A percentile compares a stretch with the other conserved stretches of the same genome.
These are phyloP conservation scores for Channa striata DNA, from an alignment of 2,797 vertebrate genomes.

Conservation along the genomic window DNA sequence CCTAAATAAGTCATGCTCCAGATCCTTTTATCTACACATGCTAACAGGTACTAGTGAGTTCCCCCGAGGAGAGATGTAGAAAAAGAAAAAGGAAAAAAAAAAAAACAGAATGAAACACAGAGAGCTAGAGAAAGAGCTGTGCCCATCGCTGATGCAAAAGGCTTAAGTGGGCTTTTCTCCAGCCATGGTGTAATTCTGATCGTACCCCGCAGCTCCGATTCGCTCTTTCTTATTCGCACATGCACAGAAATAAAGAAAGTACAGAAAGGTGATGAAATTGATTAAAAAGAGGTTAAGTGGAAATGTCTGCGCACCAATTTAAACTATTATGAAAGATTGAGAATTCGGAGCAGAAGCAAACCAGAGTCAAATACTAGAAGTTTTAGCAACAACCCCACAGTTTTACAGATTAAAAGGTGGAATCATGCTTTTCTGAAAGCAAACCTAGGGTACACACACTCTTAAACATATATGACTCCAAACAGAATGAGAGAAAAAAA, in stretches of 20 bases:
- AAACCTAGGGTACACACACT: conserved; percentile 18
- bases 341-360: conserved; percentile 22
- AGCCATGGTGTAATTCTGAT: conserved; percentile 59
- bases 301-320: conserved; percentile 40
- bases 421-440: conserved; percentile 29
- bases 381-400: conserved; percentile 33
- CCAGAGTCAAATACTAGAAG: conserved; percentile 28
- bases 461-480: conserved; percentile 21
- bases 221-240: conserved; percentile 39
- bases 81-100: conserved; percentile 34
- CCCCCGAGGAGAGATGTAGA: conserved; percentile 44
- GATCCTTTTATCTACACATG: conserved; percentile 77
- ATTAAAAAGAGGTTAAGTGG: conserved; percentile 47
- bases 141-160: conserved; percentile 50
- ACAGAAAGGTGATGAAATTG: conserved; percentile 53
- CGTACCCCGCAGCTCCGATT: conserved; percentile 39
- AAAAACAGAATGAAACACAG: conserved; percentile 38
- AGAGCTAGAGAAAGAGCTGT: conserved; percentile 28
- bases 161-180: conserved; percentile 57
- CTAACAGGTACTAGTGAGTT: conserved; percentile 76
- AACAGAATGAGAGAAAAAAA: conserved; percentile 40
- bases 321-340: conserved; percentile 43
- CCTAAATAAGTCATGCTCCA: conserved; percentile 80
- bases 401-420: conserved; percentile 46
- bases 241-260: conserved; percentile 21